Evolutionary conservation across 2,113 vertebrate species (phyloP), one percentile per base, ranked within the genome.

Genomic region (Casuarius casuarius): DNA sequence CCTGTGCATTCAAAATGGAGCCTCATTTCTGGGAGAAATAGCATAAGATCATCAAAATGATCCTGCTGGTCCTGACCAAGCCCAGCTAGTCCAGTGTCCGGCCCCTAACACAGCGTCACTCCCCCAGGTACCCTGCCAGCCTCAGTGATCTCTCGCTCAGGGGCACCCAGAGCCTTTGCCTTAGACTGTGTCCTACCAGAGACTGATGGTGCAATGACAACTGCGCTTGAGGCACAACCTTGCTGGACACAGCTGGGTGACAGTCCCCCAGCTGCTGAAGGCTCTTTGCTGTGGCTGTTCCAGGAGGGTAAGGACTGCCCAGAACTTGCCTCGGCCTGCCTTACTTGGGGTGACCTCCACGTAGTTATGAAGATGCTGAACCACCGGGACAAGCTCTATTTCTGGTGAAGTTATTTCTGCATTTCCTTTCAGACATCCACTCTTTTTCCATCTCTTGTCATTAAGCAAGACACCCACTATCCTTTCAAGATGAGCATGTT

Each of bases 241-340:
- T 65, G 40, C 63, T 88, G 31, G 42, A 52, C 15, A 33, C 42
- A 44, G 12, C 33, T 28, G 48, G 25, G 11, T n/a, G 28, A 52
- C 61, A 86, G 7, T 25, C 20, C n/a, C 48, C 51, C 54, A 35
- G 35, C 56, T 71, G 33, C 26, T 63, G 61, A 25, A 48, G 59
- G 52, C 6, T 59, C 58, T 58, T 72, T 51, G 35, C 31, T 4
- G 0, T 0, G 2, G 29, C 56, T 56, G 3, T 63, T 71, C 44
- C 61, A 52, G 28, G n/a, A 74, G 38, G 49, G 20, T 18, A 35
- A 87, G 19, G 42, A 28, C 29, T 66, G 14, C 18, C 25, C 44
- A 46, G n/a, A 76, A 40, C 38, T 75, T 44, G 38, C 19, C 21
- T 75, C 31, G 29, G 26, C 59, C 56, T 61, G 68, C 46, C 44